Base-by-base conservation (phyloP, 1,140 invertebrate species). In the Cotesia chilonis region DNA sequence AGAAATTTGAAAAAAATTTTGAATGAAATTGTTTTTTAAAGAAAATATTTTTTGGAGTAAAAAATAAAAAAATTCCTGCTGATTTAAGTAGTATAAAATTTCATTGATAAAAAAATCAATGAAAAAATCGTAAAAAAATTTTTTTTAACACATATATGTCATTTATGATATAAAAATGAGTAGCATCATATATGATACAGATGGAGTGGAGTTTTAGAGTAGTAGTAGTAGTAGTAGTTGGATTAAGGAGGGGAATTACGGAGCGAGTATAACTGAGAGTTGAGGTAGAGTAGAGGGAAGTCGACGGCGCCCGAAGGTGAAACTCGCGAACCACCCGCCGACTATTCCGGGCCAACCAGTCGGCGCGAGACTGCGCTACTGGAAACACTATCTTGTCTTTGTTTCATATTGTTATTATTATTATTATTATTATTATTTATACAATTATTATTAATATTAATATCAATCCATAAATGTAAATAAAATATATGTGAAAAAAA, bases 341-440 rank as follows among this genome's bases (percentile, higher is more conserved):
- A 67, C 78, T 78, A 71, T 74, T 75, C 68, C 71, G 66, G 67
- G 76, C 73, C 77, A 81, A 78, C 78, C 85, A 87, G 85, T 87
- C 83, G 80, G 85, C 85, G 85, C 84, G 84, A 83, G 82, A 84
- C 82, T 80, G 85, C 85, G 84, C 84, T 85, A 83, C 80, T 79
- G 82, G 72, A 79, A 85, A 78, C 78, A 79, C 80, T 75, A 75
- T 76, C 41, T 68, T 77, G 52, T 65, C 76, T 76, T 74, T 75
- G 66, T 74, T 67, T 69, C 71, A 55, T 60, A 12, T 75, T 57
- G 71, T 51, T 57, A n/a, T 28, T 55, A 14, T 55, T 41, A 38
- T 38, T 65, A 41, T 65, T 61, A 61, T 47, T 54, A 38, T 38
- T 65, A 41, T 65, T 61, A 61, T 47, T 54, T 10, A 14, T 6